These are phyloP conservation scores for Myotis brandtii DNA, from an alignment of 2,113 vertebrate species.

Conservation along the genomic window DNA sequence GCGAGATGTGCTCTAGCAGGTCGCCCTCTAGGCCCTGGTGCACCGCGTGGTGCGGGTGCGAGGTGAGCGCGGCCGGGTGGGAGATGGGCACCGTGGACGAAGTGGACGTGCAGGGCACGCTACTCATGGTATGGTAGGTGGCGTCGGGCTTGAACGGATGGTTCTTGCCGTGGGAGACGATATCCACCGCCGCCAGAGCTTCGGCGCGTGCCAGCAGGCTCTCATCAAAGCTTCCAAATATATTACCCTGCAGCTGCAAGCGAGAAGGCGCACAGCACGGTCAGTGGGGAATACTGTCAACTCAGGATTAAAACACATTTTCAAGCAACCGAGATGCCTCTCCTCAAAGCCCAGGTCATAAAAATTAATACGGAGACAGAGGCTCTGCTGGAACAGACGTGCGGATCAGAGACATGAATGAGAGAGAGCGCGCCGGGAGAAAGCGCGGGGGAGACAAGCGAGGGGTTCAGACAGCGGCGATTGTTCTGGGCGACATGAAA, in stretches of 20 bases:
- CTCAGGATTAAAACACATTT: conserved; percentile 95
- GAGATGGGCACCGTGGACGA: conserved; percentile 91
- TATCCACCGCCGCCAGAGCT: conserved; percentile 97
- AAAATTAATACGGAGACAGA: conserved; percentile 97
- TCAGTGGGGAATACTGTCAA: conserved; percentile 95
- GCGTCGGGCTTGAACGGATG: conserved; percentile 96
- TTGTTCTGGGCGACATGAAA: conserved; percentile 89
- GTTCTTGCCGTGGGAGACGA: conserved; percentile 95
- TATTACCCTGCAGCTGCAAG: conserved; percentile 98
- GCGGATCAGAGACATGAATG: conserved; percentile 87
- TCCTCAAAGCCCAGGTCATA: conserved; percentile 97
- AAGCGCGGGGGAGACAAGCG: conserved; percentile 72
- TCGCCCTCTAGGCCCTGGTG: conserved; percentile 93
- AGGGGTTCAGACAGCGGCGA: conserved; percentile 83
- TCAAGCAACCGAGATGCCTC: conserved; percentile 90
- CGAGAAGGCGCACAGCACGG: conserved; percentile 91
- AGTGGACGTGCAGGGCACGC: conserved; percentile 91
- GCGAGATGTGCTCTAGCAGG: conserved; percentile 94
- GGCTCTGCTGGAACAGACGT: conserved; percentile 91
- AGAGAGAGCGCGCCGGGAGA: conserved; percentile 68
- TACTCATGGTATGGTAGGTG: conserved; percentile 97
- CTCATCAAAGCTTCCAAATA: conserved; percentile 99
- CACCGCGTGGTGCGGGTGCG: conserved; percentile 88
- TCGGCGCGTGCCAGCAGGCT: conserved; percentile 97
- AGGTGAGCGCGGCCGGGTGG: conserved; percentile 89